Conservation (phyloP, 2,888 invertebrate species). For the Lypha dubia region DNA sequence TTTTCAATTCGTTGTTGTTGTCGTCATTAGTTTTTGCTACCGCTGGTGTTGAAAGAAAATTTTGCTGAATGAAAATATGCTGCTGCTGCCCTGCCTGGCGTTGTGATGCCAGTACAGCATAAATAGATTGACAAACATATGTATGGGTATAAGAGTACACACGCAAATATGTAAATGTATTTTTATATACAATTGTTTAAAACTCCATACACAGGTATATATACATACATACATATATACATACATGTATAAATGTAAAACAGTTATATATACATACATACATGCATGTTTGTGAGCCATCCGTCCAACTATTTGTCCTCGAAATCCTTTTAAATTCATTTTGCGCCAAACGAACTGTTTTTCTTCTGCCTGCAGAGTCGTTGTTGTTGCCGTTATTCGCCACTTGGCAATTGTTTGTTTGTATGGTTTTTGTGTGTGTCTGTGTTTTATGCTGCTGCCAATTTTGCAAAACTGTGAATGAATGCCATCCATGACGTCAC, state of each 20-base stretch:
- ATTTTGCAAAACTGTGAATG: slow-evolving; percentile 79
- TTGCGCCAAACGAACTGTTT: slow-evolving; percentile 63
- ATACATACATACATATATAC: neutral
- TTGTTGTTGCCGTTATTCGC: slow-evolving; percentile 17
- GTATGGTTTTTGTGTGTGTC: neutral
- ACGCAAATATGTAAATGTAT: slow-evolving; percentile 11
- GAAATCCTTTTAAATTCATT: slow-evolving; percentile 65
- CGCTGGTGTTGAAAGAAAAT: slow-evolving; percentile 47
- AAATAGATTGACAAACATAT: slow-evolving; percentile 6
- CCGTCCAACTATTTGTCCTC: slow-evolving; percentile 61
- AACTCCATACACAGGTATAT: neutral
- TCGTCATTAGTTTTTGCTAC: slow-evolving; percentile 53
- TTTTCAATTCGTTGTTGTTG: neutral
- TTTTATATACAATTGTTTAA: no score
- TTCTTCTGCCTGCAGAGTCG: slow-evolving; percentile 8
- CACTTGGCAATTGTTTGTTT: slow-evolving; percentile 43
- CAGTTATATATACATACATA: neutral
- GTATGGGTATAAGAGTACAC: neutral
- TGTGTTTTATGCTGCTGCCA: slow-evolving; percentile 38
- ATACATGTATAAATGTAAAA: neutral
- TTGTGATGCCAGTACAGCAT: slow-evolving; percentile 49
- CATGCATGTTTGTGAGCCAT: slow-evolving; percentile 8
- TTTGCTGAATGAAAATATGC: slow-evolving; percentile 68
- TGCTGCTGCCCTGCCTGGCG: slow-evolving; percentile 50
- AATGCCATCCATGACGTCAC: slow-evolving; percentile 82